phyloP scores from a whole-genome alignment of 2,113 vertebrate genomes.

The Myrmecophaga tridactyla region DNA sequence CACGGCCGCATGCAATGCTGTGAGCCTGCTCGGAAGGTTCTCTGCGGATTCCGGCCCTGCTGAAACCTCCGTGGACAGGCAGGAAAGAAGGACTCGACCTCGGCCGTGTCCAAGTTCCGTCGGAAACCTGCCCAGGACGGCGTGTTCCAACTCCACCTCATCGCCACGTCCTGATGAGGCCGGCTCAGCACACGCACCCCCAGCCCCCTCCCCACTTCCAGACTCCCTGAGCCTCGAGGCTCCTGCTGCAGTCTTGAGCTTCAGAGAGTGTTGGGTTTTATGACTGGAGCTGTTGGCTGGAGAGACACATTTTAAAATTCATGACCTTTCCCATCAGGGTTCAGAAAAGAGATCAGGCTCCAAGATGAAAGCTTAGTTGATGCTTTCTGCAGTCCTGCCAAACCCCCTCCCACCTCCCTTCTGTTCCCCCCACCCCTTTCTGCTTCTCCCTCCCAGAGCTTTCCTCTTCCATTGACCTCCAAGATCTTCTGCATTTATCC shows the following conservation, averaged over 20 bases:
- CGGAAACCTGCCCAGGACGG: not conserved
- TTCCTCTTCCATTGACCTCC: slow-evolving; percentile 80
- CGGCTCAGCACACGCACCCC: not conserved
- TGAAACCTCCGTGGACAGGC: not conserved
- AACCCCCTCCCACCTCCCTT: slow-evolving; percentile 43
- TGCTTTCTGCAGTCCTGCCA: slow-evolving; percentile 51
- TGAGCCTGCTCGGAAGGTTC: not conserved
- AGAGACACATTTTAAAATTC: slow-evolving; percentile 83
- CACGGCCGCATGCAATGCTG: too few relatives aligned
- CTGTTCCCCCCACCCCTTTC: slow-evolving; percentile 29
- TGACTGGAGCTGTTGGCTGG: slow-evolving; percentile 79
- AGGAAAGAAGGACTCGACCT: not conserved
- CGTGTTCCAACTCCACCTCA: not conserved
- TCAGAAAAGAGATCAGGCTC: slow-evolving; percentile 76
- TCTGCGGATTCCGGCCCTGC: not conserved
- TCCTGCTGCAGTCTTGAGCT: slow-evolving; percentile 61
- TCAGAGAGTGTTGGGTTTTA: slow-evolving; percentile 67
- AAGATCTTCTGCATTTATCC: slow-evolving; percentile 67
- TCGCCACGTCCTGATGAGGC: not conserved
- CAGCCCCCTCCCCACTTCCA: not conserved
- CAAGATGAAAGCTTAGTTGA: slow-evolving; percentile 79
- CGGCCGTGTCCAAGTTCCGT: not conserved
- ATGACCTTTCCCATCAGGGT: slow-evolving; percentile 82
- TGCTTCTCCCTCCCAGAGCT: slow-evolving; percentile 59
- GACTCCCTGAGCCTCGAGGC: slow-evolving; percentile 40